Evolutionary conservation across 1,140 invertebrate species (phyloP).

Genomic region (Acromyrmex charruanus): DNA sequence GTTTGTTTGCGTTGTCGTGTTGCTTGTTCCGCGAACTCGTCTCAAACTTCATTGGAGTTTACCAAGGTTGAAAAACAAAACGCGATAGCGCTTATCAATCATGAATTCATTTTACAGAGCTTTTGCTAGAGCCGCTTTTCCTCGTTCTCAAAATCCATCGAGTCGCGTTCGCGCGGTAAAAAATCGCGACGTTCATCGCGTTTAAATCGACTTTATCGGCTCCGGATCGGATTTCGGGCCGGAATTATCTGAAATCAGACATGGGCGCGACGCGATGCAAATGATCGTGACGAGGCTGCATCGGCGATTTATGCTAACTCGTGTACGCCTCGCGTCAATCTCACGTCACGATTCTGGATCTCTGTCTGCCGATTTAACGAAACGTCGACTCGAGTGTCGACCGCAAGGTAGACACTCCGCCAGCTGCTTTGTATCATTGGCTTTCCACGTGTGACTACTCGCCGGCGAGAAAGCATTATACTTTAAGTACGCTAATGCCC

Average conservation of each 20-base stretch:
- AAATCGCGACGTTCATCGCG: slow-evolving; percentile 2
- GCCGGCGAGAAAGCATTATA: slow-evolving; percentile 64
- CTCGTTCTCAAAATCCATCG: neutral
- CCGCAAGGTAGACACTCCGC: slow-evolving; percentile 28
- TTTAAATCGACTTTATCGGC: slow-evolving; percentile 13
- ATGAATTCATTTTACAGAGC: neutral
- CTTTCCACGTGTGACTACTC: slow-evolving; percentile 54
- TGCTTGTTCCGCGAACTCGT: neutral
- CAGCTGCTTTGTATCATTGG: slow-evolving; percentile 39
- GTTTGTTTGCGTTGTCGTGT: neutral
- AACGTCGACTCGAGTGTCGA: slow-evolving; percentile 1
- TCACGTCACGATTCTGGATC: slow-evolving; percentile 24
- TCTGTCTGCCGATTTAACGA: slow-evolving; percentile 45
- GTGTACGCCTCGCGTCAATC: slow-evolving; percentile 53
- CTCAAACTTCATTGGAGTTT: neutral
- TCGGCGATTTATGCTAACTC: slow-evolving; percentile 51
- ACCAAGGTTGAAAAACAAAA: neutral
- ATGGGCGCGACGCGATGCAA: slow-evolving; percentile 1
- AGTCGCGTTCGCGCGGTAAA: neutral
- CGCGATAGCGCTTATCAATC: neutral
- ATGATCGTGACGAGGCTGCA: slow-evolving; percentile 2
- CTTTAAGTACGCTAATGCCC: slow-evolving; percentile 61
- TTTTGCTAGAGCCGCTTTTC: neutral
- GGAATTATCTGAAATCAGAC: slow-evolving; percentile 44
- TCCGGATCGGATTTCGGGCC: slow-evolving; percentile 13